phyloP scores from a whole-genome alignment of 2,797 vertebrate species.

The Mormyrus hasselquistii region DNA sequence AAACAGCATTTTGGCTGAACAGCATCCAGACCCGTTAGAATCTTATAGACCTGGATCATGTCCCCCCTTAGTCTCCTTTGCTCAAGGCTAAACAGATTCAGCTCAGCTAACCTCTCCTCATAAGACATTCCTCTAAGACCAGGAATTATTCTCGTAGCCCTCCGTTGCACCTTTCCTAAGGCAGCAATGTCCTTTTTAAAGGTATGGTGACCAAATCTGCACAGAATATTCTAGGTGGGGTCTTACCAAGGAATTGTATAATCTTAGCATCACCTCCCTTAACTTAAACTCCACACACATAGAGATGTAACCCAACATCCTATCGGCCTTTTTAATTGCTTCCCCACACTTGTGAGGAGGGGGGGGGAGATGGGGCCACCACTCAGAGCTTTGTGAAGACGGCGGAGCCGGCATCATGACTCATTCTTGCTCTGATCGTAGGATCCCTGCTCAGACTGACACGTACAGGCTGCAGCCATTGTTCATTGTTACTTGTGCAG shows the following conservation, averaged over 20 bases:
- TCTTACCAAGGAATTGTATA: neutral
- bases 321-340: neutral
- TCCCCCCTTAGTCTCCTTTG: too few relatives aligned
- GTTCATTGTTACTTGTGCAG: conserved; percentile 4
- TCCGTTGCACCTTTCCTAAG: too few relatives aligned
- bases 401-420: neutral
- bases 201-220: too few relatives aligned
- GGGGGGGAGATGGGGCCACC: neutral
- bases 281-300: neutral
- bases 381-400: neutral
- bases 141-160: too few relatives aligned
- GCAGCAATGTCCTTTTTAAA: too few relatives aligned
- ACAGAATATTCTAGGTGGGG: neutral
- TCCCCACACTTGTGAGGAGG: neutral
- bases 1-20: neutral
- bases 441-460: neutral
- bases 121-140: too few relatives aligned
- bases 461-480: neutral
- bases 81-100: too few relatives aligned
- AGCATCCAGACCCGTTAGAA: neutral
- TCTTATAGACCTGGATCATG: neutral
- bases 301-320: neutral
- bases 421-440: neutral
- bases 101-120: too few relatives aligned
- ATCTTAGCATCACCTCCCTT: neutral